Conservation (phyloP, 2,113 vertebrate genomes). For the Pandion haliaetus region DNA sequence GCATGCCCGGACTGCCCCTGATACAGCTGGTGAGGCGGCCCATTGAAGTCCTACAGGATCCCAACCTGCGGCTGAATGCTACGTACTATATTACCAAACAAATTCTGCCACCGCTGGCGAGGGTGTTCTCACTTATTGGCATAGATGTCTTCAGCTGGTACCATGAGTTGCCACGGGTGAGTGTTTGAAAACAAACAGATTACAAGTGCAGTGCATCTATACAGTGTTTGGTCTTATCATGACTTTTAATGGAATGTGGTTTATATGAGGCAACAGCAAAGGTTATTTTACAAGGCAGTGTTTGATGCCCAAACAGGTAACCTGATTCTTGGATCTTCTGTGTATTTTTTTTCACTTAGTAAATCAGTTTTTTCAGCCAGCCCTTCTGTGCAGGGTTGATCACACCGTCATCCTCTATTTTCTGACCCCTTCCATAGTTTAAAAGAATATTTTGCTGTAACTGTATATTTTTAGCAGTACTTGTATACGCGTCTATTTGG, state of each 20-base stretch:
- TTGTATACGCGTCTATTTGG: not conserved
- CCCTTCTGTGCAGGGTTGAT: not conserved
- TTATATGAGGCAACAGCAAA: not conserved
- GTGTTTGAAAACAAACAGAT: not conserved
- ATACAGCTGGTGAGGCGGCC: conserved; percentile 94
- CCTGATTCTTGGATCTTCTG: not conserved
- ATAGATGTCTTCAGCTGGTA: conserved; percentile 97
- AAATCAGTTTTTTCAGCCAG: not conserved
- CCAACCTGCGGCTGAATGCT: conserved; percentile 86
- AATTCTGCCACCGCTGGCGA: conserved; percentile 90
- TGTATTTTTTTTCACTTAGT: not conserved
- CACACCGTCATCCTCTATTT: not conserved
- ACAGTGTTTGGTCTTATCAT: not conserved
- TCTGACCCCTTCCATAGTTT: not conserved
- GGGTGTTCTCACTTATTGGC: conserved; percentile 93
- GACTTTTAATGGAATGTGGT: not conserved
- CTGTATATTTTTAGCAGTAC: not conserved
- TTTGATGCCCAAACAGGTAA: not conserved
- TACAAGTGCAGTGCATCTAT: rapidly evolving
- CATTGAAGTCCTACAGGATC: conserved; percentile 88
- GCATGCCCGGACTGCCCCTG: conserved; percentile 89
- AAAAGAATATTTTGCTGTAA: not conserved
- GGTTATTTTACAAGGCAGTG: not conserved
- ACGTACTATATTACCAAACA: conserved; percentile 97
- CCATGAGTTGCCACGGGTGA: conserved; percentile 92